Percentiles rank a stretch among this genome's conserved stretches.
These are phyloP conservation scores for Erpetoichthys calabaricus DNA, from an alignment of 2,797 vertebrate genomes.

Conservation along the genomic window DNA sequence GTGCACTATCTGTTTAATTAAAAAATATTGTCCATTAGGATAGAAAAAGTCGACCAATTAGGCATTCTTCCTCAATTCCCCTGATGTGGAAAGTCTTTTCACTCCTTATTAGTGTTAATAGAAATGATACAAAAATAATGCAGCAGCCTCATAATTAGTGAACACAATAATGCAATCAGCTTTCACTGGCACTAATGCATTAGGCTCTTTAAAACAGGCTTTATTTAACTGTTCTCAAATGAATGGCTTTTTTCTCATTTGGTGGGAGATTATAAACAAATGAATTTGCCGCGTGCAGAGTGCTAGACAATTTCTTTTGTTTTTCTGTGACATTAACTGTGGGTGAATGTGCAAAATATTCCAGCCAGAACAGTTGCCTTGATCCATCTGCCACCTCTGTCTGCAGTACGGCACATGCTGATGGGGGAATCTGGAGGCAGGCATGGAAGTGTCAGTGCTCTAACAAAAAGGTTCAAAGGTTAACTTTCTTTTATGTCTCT, in stretches of 20 bases:
- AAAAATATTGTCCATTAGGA: constrained; percentile 66
- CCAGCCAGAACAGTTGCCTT: too few relatives aligned
- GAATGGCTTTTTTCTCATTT: constrained; percentile 23
- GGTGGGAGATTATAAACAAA: too few relatives aligned
- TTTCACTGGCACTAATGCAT: constrained; percentile 59
- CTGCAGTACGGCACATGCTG: too few relatives aligned
- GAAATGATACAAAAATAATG: constrained; percentile 60
- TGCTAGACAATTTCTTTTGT: too few relatives aligned
- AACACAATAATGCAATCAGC: constrained; percentile 54
- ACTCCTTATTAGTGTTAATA: constrained; percentile 59
- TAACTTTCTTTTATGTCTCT: too few relatives aligned
- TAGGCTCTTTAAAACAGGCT: constrained; percentile 42
- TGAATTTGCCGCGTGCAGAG: too few relatives aligned
- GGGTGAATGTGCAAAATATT: too few relatives aligned
- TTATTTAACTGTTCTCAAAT: constrained; percentile 44
- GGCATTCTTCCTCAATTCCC: constrained; percentile 59
- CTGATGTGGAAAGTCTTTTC: constrained; percentile 54
- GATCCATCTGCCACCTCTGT: too few relatives aligned
- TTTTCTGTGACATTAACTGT: too few relatives aligned
- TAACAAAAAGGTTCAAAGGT: too few relatives aligned
- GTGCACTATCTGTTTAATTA: constrained; percentile 75
- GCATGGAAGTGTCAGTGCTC: too few relatives aligned
- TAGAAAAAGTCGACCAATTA: constrained; percentile 71
- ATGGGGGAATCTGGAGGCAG: too few relatives aligned
- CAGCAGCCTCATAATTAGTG: constrained; percentile 47